Conservation (phyloP, 2,888 invertebrate genomes). For the Sceliomorpha sp. region DNA sequence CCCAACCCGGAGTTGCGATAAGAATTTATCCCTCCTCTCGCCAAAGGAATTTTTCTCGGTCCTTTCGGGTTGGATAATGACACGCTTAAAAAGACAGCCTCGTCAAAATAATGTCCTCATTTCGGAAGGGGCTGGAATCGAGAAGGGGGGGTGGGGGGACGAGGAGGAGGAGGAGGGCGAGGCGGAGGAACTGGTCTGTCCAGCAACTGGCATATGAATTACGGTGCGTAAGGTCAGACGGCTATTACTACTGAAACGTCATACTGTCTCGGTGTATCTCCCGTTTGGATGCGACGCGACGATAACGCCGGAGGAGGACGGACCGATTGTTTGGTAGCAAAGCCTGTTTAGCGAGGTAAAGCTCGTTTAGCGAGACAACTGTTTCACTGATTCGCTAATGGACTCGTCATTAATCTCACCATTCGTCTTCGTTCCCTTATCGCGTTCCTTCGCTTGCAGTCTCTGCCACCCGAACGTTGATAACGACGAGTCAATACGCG, state of each 20-base stretch:
- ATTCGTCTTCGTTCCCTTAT: neutral
- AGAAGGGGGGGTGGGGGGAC: no score
- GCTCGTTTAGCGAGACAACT: conserved; percentile 28
- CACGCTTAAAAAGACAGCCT: no score
- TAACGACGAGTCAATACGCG: no score
- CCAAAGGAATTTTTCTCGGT: no score
- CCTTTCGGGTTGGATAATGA: conserved; percentile 16
- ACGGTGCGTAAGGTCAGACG: conserved; percentile 46
- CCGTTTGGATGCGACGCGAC: conserved; percentile 36
- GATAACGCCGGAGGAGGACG: conserved; percentile 26
- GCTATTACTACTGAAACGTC: conserved; percentile 46
- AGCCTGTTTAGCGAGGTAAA: conserved; percentile 18
- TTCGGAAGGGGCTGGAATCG: neutral
- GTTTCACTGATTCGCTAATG: conserved; percentile 34
- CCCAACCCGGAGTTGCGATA: neutral
- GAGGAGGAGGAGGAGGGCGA: neutral
- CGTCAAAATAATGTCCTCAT: conserved; percentile 7
- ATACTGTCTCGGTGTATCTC: conserved; percentile 38
- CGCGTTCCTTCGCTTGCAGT: neutral
- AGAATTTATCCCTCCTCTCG: neutral
- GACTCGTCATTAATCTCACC: neutral
- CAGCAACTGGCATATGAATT: conserved; percentile 36
- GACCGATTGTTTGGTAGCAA: conserved; percentile 24
- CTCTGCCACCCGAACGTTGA: no score
- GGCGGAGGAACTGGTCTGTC: conserved; percentile 34